phyloP scores from a whole-genome alignment of 2,888 invertebrate species.

The Eurytoma californica region DNA sequence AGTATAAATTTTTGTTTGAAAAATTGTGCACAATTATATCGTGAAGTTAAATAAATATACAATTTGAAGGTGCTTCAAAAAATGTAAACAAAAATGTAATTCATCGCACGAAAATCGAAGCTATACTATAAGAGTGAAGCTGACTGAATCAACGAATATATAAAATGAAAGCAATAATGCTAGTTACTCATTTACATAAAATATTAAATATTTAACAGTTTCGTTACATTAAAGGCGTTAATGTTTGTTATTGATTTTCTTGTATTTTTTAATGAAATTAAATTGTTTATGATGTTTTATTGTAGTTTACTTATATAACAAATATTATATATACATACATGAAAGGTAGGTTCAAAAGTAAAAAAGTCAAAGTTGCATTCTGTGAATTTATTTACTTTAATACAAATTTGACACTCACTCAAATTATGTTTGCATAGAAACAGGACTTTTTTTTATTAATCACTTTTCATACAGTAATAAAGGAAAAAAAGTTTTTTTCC shows the following conservation, averaged over 20 bases:
- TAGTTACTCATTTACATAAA: slow-evolving; percentile 10
- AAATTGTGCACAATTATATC: slow-evolving; percentile 20
- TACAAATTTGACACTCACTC: slow-evolving; percentile 74
- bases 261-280: slow-evolving; percentile 17
- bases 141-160: slow-evolving; percentile 40
- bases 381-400: slow-evolving; percentile 72
- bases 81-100: slow-evolving; percentile 23
- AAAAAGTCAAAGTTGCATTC: slow-evolving; percentile 58
- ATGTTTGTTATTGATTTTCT: background rate
- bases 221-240: slow-evolving; percentile 6
- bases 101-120: slow-evolving; percentile 15
- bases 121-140: slow-evolving; percentile 1
- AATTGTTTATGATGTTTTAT: background rate
- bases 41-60: background rate
- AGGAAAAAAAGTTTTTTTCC: slow-evolving; percentile 60
- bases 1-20: slow-evolving; percentile 1
- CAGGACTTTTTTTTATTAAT: slow-evolving; percentile 65
- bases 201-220: slow-evolving; percentile 1
- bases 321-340: no score
- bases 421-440: slow-evolving; percentile 66
- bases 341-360: slow-evolving; percentile 25
- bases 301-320: no score
- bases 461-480: slow-evolving; percentile 60
- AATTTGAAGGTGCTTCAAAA: slow-evolving; percentile 4
- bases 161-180: slow-evolving; percentile 6